Evolutionary conservation across 1,140 invertebrate genomes (phyloP).

Genomic region (Drosophila melanogaster): DNA sequence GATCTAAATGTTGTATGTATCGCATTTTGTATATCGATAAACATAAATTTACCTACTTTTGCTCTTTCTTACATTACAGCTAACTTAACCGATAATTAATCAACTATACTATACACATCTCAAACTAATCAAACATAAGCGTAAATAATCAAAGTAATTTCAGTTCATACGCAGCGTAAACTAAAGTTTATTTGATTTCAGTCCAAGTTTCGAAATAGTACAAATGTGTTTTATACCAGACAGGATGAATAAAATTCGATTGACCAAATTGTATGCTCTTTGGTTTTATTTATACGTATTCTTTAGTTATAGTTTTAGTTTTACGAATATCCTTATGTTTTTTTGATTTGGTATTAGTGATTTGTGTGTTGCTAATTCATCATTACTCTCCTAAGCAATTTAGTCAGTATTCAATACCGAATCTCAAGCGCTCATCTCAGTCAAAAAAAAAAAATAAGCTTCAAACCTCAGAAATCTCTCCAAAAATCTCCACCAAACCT

Average conservation of each 20-base stretch:
- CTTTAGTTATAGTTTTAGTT: slow-evolving; percentile 39
- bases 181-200: slow-evolving; percentile 81
- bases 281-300: slow-evolving; percentile 55
- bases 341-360: slow-evolving; percentile 44
- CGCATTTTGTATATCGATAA: slow-evolving; percentile 35
- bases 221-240: slow-evolving; percentile 36
- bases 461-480: slow-evolving; percentile 3
- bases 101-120: slow-evolving; percentile 40
- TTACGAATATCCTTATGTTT: slow-evolving; percentile 15
- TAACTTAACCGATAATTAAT: slow-evolving; percentile 44
- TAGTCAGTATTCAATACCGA: slow-evolving; percentile 35
- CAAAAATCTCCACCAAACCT: slow-evolving; percentile 19
- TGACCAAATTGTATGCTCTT: slow-evolving; percentile 58
- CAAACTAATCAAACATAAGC: slow-evolving; percentile 26
- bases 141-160: slow-evolving; percentile 50
- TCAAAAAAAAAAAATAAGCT: background rate
- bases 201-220: slow-evolving; percentile 72
- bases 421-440: slow-evolving; percentile 37
- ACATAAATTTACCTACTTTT: slow-evolving; percentile 35
- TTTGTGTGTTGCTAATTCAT: slow-evolving; percentile 42
- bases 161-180: slow-evolving; percentile 60
- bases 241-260: slow-evolving; percentile 55
- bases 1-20: slow-evolving; percentile 28
- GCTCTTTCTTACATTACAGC: slow-evolving; percentile 64
- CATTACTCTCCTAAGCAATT: slow-evolving; percentile 42